phyloP scores from a whole-genome alignment of 2,797 vertebrate species.

The Xenops minutus region DNA sequence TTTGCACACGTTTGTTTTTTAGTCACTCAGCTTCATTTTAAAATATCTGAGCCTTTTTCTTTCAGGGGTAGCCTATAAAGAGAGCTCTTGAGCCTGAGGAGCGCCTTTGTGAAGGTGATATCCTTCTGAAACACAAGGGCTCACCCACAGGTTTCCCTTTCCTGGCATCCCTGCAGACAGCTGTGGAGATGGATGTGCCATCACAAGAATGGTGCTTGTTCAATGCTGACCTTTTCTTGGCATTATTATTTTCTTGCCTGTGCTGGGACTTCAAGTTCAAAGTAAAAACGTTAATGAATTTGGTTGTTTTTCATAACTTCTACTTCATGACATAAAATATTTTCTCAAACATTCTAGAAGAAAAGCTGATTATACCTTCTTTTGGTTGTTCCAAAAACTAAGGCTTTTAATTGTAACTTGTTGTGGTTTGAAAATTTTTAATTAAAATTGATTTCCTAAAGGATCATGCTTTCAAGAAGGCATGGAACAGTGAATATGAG shows the following conservation, averaged over 20 bases:
- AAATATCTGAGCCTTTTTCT: neutral
- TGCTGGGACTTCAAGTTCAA: neutral
- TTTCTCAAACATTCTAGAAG: neutral
- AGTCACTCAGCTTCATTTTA: neutral
- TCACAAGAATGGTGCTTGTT: neutral
- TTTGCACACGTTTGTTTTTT: neutral
- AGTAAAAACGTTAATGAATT: neutral
- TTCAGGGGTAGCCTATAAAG: neutral
- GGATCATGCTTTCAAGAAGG: neutral
- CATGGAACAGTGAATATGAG: neutral
- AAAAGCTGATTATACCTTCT: neutral
- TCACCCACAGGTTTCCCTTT: neutral
- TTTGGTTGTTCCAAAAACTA: neutral
- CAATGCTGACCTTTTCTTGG: accelerated
- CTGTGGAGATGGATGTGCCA: neutral
- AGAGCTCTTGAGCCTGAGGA: neutral
- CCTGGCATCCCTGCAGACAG: neutral
- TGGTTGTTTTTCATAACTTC: neutral
- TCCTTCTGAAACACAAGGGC: neutral
- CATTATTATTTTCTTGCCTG: neutral
- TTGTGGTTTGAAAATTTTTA: neutral
- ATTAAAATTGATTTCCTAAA: constrained; percentile 8
- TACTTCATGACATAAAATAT: neutral
- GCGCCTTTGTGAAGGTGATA: neutral
- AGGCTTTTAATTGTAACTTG: neutral